Percentiles rank a stretch among this genome's conserved stretches.
These are phyloP conservation scores for Tadarida brasiliensis DNA, from an alignment of 2,797 vertebrate genomes.

Conservation along the genomic window DNA sequence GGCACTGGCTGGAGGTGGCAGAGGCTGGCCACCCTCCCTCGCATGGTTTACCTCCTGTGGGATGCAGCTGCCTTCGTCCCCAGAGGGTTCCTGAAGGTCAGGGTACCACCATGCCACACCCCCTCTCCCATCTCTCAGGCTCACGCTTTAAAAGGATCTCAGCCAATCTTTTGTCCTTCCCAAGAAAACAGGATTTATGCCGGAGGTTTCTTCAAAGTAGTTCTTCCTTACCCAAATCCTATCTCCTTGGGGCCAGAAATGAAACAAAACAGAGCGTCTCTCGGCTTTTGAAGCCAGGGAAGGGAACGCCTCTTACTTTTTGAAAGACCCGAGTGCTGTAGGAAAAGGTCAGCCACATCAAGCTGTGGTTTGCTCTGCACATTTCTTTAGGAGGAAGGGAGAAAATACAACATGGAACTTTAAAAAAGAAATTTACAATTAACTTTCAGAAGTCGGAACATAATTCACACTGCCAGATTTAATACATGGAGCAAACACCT, in stretches of 20 bases:
- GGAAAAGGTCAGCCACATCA: accelerated
- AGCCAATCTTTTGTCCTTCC: background rate
- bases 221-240: background rate
- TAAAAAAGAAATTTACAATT: background rate
- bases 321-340: accelerated
- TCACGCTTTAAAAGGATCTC: background rate
- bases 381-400: background rate
- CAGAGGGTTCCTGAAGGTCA: too few species aligned
- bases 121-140: background rate
- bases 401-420: background rate
- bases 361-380: accelerated
- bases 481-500: background rate
- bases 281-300: background rate
- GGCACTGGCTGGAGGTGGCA: background rate
- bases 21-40: accelerated
- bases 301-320: accelerated
- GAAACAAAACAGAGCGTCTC: background rate
- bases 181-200: background rate
- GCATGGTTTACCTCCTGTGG: background rate
- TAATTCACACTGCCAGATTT: background rate
- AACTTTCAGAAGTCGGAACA: background rate
- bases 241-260: background rate
- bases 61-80: background rate
- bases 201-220: background rate
- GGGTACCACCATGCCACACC: accelerated